These are phyloP conservation scores for Phoenicopterus ruber DNA, from an alignment of 2,113 vertebrate species.

Conservation along the genomic window DNA sequence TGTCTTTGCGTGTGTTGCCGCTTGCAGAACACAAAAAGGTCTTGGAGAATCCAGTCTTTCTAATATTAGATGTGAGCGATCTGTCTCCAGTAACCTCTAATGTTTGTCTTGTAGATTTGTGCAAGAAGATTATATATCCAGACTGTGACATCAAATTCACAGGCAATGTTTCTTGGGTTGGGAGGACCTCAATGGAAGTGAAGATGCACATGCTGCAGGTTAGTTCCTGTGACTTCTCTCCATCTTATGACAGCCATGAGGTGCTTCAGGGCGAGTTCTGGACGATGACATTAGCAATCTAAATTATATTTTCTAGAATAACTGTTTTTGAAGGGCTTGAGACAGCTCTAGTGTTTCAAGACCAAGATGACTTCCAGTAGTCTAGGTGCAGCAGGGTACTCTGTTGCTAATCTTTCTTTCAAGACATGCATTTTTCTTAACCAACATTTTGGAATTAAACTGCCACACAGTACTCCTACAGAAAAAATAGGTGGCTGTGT, in stretches of 20 bases:
- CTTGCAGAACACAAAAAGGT: background rate
- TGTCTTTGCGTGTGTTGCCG: background rate
- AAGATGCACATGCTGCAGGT: conserved; percentile 98
- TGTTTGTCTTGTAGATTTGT: conserved; percentile 78
- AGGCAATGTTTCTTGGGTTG: conserved; percentile 95
- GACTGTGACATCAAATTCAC: conserved; percentile 95
- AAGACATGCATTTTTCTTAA: background rate
- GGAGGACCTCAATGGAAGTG: conserved; percentile 94
- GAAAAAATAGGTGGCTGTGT: background rate
- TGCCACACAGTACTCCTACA: background rate
- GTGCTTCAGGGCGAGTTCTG: background rate
- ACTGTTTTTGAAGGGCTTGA: background rate
- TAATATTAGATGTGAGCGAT: background rate
- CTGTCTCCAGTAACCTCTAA: background rate
- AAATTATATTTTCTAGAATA: background rate
- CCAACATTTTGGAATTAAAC: background rate
- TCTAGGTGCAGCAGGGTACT: background rate
- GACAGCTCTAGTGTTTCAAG: background rate
- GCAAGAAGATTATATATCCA: conserved; percentile 84
- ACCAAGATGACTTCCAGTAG: background rate
- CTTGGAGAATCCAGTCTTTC: background rate
- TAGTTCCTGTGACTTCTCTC: background rate
- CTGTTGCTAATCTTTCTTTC: background rate
- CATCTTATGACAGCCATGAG: fast-evolving
- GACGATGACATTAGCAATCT: background rate